A percentile compares a stretch with the other conserved stretches of the same genome.
These are phyloP conservation scores for Drosophila sechellia DNA, from an alignment of 1,140 invertebrate species.

Conservation along the genomic window DNA sequence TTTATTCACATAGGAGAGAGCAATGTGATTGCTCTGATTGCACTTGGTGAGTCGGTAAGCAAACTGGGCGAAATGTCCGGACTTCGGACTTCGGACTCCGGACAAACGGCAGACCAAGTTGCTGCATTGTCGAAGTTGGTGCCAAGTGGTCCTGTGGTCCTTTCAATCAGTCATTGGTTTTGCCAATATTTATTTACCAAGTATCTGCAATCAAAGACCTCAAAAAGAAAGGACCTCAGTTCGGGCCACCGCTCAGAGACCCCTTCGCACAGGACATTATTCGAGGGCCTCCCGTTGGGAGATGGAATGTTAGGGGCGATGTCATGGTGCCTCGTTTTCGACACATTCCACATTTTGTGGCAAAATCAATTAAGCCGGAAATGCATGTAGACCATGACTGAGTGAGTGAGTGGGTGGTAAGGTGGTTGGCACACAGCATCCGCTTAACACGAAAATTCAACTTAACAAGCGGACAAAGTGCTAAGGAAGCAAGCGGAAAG, in stretches of 20 bases:
- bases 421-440: slow-evolving; percentile 51
- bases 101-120: slow-evolving; percentile 14
- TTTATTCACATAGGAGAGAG: slow-evolving; percentile 34
- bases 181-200: slow-evolving; percentile 71
- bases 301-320: neutral
- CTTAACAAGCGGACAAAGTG: slow-evolving; percentile 76
- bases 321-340: slow-evolving; percentile 63
- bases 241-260: slow-evolving; percentile 1
- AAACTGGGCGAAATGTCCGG: slow-evolving; percentile 28
- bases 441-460: slow-evolving; percentile 76
- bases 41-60: slow-evolving; percentile 27
- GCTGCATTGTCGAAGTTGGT: slow-evolving; percentile 26
- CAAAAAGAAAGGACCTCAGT: slow-evolving; percentile 25
- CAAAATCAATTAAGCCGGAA: slow-evolving; percentile 82
- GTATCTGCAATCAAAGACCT: slow-evolving; percentile 66
- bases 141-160: slow-evolving; percentile 56
- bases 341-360: slow-evolving; percentile 79
- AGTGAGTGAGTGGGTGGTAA: slow-evolving; percentile 20
- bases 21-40: slow-evolving; percentile 36
- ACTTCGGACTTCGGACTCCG: slow-evolving; percentile 3
- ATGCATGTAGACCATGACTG: slow-evolving; percentile 65
- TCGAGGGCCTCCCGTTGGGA: neutral
- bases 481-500: slow-evolving; percentile 20
- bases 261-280: slow-evolving; percentile 14
- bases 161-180: slow-evolving; percentile 72